Percentiles rank a stretch among this genome's conserved stretches.
phyloP scores from a whole-genome alignment of 1,140 invertebrate genomes.

The Camponotus pennsylvanicus region DNA sequence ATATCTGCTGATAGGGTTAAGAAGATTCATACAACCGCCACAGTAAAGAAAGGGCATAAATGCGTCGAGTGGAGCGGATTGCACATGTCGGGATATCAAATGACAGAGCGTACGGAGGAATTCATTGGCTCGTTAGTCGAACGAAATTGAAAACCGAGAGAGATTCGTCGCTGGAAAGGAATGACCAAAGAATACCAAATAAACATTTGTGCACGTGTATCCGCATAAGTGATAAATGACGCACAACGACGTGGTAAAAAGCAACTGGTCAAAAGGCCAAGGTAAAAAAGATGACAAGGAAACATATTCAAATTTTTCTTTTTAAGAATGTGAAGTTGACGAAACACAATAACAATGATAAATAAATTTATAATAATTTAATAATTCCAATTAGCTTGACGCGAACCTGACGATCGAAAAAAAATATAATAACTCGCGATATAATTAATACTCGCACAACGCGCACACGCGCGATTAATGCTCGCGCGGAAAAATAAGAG shows the following conservation, averaged over 20 bases:
- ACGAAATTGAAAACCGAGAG: constrained; percentile 50
- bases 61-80: not conserved
- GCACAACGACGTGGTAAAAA: constrained; percentile 11
- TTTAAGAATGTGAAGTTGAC: not conserved
- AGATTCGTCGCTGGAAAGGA: constrained; percentile 16
- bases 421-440: constrained; percentile 12
- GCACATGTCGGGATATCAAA: constrained; percentile 28
- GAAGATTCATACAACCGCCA: constrained; percentile 7
- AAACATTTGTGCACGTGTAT: not conserved
- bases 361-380: not conserved
- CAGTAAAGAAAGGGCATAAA: constrained; percentile 9
- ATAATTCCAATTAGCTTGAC: not conserved
- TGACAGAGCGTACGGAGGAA: not conserved
- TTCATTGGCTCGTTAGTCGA: constrained; percentile 32
- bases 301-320: not conserved
- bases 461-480: constrained; percentile 38
- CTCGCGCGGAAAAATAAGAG: not conserved
- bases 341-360: not conserved
- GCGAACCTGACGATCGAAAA: not conserved
- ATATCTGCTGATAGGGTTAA: not conserved
- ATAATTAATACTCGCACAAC: not conserved
- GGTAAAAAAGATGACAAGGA: not conserved
- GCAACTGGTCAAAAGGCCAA: constrained; percentile 46
- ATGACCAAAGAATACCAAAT: not conserved
- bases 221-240: constrained; percentile 53